Base-by-base conservation (phyloP, 2,113 vertebrate genomes). In the Cathartes aura region DNA sequence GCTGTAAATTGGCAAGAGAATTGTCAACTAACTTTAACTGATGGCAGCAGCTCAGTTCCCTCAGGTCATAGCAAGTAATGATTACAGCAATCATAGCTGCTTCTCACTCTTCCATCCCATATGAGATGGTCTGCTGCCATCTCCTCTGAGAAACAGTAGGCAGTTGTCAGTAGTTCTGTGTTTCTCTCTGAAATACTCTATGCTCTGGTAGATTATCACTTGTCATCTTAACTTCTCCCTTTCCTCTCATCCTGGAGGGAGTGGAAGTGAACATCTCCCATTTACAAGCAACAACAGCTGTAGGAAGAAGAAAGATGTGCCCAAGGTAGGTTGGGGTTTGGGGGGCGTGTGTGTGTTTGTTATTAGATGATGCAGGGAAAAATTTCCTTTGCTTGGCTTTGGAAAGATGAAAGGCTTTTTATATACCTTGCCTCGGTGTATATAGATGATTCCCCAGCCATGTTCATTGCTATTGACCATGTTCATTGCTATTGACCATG, bases 391-490 rank as follows among this genome's bases (percentile, higher is more conserved):
- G 32, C 8, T 71, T 0, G 5, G 16, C 27, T 74, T 11, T 75
- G 71, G 29, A 60, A 81, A 78, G 43, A 18, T 73, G 43, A 50
- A 64, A 72, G 12, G 15, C 3, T 59, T 74, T 89, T 53, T 29
- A 5, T 19, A 1, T 11, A 45, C 5, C 2, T 63, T 2, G 0
- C 30, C 9, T 73, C 26, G 53, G 34, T 30, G 29, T 47, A 2
- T 42, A 16, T 1, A 21, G 55, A 11, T 66, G 38, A 36, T 26
- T 91, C 22, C 43, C 3, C 3, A 48, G 47, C 3, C 27, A 26
- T 0, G 0, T 38, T 71, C 48, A 10, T 12, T 52, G 50, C 11
- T 83, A 6, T 6, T 70, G 55, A 24, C 11, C 4, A 2, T 2
- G 12, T 43, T 76, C 42, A n/a, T n/a, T 52, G 50, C 11, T 83